These are phyloP conservation scores for Antechinus stuartii DNA, from an alignment of 2,113 vertebrate genomes.

Conservation along the genomic window DNA sequence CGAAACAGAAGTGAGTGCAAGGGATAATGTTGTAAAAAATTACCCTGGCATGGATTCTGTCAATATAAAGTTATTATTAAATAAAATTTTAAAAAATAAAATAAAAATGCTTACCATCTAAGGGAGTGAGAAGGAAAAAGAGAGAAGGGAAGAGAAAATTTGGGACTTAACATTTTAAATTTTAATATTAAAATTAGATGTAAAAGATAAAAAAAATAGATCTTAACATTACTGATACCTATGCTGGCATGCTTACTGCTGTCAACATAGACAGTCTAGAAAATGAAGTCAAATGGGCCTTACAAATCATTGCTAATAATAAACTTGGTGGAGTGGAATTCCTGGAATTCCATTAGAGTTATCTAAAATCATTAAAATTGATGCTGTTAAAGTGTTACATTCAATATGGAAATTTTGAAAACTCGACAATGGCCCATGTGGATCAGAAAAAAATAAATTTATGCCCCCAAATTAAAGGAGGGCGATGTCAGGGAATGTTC, in stretches of 20 bases:
- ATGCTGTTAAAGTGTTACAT: background rate
- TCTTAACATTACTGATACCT: no score
- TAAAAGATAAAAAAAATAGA: background rate
- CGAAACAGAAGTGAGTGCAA: no score
- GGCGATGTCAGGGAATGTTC: no score
- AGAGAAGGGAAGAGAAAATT: background rate
- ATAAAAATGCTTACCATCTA: background rate
- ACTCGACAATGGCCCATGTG: background rate
- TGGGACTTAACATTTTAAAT: background rate
- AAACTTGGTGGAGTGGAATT: background rate
- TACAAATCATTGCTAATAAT: background rate
- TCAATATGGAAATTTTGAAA: background rate
- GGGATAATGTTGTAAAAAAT: no score
- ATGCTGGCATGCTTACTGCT: background rate
- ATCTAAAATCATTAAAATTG: background rate
- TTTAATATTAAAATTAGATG: background rate
- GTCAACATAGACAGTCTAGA: background rate
- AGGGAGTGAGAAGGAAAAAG: background rate
- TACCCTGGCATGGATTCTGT: no score
- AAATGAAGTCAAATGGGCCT: background rate
- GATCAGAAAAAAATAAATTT: background rate
- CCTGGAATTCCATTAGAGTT: background rate
- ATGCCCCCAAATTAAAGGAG: background rate
- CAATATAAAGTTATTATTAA: no score
- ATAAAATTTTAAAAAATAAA: no score